Base-by-base conservation (phyloP, 1,140 invertebrate species). In the Drosophila hydei region DNA sequence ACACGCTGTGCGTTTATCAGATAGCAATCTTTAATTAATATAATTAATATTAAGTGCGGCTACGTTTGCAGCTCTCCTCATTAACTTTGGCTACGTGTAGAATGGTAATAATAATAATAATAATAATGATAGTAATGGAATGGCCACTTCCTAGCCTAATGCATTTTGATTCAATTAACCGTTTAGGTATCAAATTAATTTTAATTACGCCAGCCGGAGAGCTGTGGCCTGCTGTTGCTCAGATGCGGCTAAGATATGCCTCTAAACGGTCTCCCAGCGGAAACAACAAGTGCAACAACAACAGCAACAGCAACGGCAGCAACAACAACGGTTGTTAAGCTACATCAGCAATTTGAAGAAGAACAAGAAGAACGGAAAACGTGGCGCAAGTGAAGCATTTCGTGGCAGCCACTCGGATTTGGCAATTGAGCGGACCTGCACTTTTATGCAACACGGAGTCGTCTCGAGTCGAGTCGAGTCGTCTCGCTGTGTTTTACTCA, bases 101-200 rank as follows among this genome's bases (percentile, higher is more conserved):
- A 59, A 81, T 58, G 42, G 16, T 42, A 42, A 42, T 42, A 42
- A 42, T 42, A 4, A 42, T 42, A 42, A 42, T 42, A 6, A 42
- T 42, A 16, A 42, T 42, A 4, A 16, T 42, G 16, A 42, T 42
- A 42, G 16, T 42, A 16, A 18, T 62, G 19, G 23, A 23, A 72
- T 18, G 54, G 33, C 52, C 27, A 52, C 68, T 67, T 45, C 30
- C 61, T 65, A 16, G 71, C 7, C 79, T 84, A 70, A 72, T 77
- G 45, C 72, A 75, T 70, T 80, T 64, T 52, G 74, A 81, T 75
- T 75, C 58, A 69, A 67, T 77, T 73, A 61, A 62, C 67, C 67
- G 81, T 76, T 87, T 72, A 59, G 67, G 59, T 59, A 72, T 81
- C 42, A 51, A 72, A 81, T 85, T 87, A 81, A 87, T 87, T 87